Base-by-base conservation (phyloP, 2,888 invertebrate genomes). In the Parnassius apollo region DNA sequence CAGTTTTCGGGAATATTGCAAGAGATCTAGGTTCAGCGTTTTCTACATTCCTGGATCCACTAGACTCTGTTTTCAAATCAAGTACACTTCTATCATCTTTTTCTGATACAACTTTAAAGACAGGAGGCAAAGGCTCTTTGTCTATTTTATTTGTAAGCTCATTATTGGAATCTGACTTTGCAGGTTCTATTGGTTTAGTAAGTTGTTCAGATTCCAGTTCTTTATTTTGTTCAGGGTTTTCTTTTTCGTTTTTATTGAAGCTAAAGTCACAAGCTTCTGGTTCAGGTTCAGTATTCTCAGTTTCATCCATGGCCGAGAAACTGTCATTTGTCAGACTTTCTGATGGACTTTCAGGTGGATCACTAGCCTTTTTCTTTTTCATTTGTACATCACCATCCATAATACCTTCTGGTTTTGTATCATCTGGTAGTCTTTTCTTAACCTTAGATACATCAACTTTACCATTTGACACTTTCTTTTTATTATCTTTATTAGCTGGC, bases 241-340 rank as follows among this genome's bases (percentile, higher is more conserved):
- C 88, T 76, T 89, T 90, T 64, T 90, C 90, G 78, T 83, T 74
- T 75, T 91, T 91, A 76, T 80, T 87, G 69, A 90, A 87, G 76
- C 89, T 91, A 76, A 91, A 92, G 70, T 92, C 92, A 78, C 91
- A 88, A 59, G 80, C 88, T 73, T 91, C 92, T 59, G 86, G 79
- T 71, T 92, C 92, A 44, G 88, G 84, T 65, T 92, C 92, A 64
- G 91, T 90, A 71, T 86, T 91, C 71, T 94, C 94, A 66, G 93
- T 92, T 74, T 94, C 94, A 80, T 96, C 95, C 86, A 96, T 94
- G 56, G 96, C 94, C 51, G 97, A 95, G 75, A 96, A 96, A 75
- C 96, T 96, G 78, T 96, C 97, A 68, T 96, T 96, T 54, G 96
- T 96, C 66, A 96, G 93, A 78, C 96, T 97, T 78, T 95, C 96